phyloP scores from a whole-genome alignment of 2,113 vertebrate genomes.

The Chiloscyllium plagiosum region DNA sequence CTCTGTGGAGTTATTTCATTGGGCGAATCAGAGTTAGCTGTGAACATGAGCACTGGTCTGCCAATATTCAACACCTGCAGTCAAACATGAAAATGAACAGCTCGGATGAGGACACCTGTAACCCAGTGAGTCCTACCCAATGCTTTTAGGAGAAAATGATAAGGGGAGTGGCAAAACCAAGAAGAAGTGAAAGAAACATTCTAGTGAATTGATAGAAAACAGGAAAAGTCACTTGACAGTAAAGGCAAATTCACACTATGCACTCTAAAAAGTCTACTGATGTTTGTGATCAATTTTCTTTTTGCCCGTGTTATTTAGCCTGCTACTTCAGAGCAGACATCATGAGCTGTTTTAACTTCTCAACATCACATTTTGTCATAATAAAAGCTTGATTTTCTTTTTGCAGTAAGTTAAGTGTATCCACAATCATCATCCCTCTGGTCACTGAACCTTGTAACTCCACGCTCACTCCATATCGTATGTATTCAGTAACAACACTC shows the following conservation, averaged over 20 bases:
- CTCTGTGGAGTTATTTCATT: too few relatives aligned
- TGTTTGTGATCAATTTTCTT: neutral
- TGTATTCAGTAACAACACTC: constrained; percentile 47
- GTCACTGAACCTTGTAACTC: constrained; percentile 57
- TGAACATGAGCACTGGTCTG: neutral
- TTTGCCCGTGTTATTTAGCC: neutral
- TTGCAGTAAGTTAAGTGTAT: constrained; percentile 51
- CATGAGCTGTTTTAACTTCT: constrained; percentile 58
- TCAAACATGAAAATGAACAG: neutral
- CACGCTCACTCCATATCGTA: constrained; percentile 50
- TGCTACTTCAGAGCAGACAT: constrained; percentile 58
- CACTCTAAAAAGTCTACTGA: neutral
- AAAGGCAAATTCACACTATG: neutral
- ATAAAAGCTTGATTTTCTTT: constrained; percentile 52
- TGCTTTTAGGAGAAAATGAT: neutral
- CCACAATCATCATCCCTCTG: constrained; percentile 63
- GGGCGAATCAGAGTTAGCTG: neutral
- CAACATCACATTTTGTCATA: constrained; percentile 58
- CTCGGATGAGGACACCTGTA: neutral
- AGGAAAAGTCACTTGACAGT: neutral
- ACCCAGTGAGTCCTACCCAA: neutral
- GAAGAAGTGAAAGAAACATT: neutral
- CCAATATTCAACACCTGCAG: neutral
- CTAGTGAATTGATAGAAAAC: neutral
- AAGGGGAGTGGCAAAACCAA: neutral